phyloP scores from a whole-genome alignment of 2,888 invertebrate genomes.

The Cryptocephalus moraei region DNA sequence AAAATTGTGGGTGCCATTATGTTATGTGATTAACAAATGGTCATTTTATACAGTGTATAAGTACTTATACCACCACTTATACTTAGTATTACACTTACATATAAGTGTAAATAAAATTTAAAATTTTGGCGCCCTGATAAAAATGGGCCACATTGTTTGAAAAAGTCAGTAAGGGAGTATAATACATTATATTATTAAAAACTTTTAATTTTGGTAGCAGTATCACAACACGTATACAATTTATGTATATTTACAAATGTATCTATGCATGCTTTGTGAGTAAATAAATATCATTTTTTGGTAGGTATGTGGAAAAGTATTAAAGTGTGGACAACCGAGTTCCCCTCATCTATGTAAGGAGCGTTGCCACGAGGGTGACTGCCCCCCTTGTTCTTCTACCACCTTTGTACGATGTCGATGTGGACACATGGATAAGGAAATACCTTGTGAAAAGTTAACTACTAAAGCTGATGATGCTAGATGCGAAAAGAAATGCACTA shows the following conservation, averaged over 20 bases:
- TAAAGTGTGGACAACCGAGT: constrained; percentile 57
- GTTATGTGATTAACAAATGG: no score
- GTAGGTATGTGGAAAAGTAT: constrained; percentile 49
- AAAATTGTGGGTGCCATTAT: no score
- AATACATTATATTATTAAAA: background rate
- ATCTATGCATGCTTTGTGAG: background rate
- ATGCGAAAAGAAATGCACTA: constrained; percentile 86
- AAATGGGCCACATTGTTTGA: no score
- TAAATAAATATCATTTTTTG: constrained; percentile 4
- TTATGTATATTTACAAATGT: background rate
- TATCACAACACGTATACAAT: no score
- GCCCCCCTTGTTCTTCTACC: constrained; percentile 66
- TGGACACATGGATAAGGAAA: constrained; percentile 72
- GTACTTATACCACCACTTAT: no score
- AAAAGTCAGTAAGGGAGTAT: no score
- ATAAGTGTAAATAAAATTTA: no score
- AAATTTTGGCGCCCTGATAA: no score
- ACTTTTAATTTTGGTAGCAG: no score
- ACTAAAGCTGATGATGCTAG: constrained; percentile 62
- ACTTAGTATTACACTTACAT: no score
- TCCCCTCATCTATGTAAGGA: constrained; percentile 59
- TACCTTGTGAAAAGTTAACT: constrained; percentile 63
- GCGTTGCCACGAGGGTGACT: constrained; percentile 60
- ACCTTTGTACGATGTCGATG: constrained; percentile 76
- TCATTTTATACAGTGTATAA: no score